Conservation (phyloP, 2,888 invertebrate genomes). For the Chaetogeoica ovagalla region DNA sequence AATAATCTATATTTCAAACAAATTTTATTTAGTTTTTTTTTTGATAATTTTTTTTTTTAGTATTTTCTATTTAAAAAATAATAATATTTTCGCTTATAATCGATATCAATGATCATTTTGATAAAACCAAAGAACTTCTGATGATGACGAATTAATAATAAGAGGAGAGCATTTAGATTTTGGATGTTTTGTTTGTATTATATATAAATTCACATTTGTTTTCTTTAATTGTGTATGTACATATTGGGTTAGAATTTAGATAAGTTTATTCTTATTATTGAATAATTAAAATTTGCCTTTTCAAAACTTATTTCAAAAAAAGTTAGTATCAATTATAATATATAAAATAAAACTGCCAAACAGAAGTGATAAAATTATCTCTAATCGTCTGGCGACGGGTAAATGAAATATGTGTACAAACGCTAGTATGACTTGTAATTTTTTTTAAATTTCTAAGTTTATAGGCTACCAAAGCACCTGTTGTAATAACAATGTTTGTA, state of each 20-base stretch:
- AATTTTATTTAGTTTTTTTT: not conserved
- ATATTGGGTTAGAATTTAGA: constrained; percentile 14
- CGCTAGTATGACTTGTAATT: constrained; percentile 47
- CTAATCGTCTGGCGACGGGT: not conserved
- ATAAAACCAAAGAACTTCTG: not conserved
- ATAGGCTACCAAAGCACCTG: constrained; percentile 42
- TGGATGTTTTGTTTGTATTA: not conserved
- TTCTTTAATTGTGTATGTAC: constrained; percentile 17
- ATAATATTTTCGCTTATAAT: not conserved
- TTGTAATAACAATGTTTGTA: constrained; percentile 50
- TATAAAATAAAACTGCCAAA: not conserved
- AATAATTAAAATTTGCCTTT: not conserved
- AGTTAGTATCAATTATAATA: not conserved
- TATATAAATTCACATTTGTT: not conserved
- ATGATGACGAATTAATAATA: not conserved
- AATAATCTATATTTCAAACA: no score
- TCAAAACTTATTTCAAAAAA: constrained; percentile 7
- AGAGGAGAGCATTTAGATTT: not conserved
- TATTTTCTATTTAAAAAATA: not conserved
- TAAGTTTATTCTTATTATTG: not conserved
- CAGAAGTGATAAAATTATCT: not conserved
- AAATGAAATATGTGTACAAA: constrained; percentile 13
- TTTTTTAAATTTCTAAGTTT: constrained; percentile 50
- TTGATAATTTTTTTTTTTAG: not conserved
- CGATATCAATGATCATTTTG: not conserved